Evolutionary conservation across 2,888 invertebrate genomes (phyloP), one percentile per base, ranked within the genome.

Genomic region (Sesamia inferens): DNA sequence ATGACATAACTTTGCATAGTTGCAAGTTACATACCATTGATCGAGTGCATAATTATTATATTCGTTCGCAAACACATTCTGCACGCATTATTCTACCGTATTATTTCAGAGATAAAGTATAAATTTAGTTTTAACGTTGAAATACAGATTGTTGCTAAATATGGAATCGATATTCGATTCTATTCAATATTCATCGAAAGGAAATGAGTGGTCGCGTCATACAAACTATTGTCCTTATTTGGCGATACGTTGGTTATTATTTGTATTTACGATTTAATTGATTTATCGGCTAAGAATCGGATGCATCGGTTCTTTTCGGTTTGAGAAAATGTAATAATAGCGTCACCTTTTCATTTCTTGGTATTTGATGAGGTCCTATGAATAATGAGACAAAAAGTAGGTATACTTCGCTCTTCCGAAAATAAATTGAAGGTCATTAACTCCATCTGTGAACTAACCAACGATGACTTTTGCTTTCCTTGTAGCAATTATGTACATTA

Each of bases 1-100:
- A 88, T 85, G 85, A 87, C 86, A 81, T 87, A 85, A 87, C 55
- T 79, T 68, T 76, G 79, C 79, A 86, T 82, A 82, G 74, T 66
- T 84, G 84, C 80, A 84, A 76, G 57, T 68, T 48, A 66, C 68
- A 65, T 79, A 54, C 83, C 68, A 81, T 83, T 81, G 79, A 79
- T 51, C 74, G 81, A 79, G 71, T 81, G 78, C 76, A 76, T 79
- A 48, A 6, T 48, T 16, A 75, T 75, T 78, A 74, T 68, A 74
- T 68, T 76, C 67, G 14, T 59, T 74, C 47, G 47, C 69, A 51
- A 61, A 24, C 39, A 58, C 54, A n/a, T 51, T 51, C 47, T 39
- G 64, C 57, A 76, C 7, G 74, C 51, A 5, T 71, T 57, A 65
- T 39, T 78, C 54, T 59, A 75, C 85, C 68, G 79, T 83, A 71